Evolutionary conservation across 2,888 invertebrate genomes (phyloP).

Genomic region (Clivina fossor): DNA sequence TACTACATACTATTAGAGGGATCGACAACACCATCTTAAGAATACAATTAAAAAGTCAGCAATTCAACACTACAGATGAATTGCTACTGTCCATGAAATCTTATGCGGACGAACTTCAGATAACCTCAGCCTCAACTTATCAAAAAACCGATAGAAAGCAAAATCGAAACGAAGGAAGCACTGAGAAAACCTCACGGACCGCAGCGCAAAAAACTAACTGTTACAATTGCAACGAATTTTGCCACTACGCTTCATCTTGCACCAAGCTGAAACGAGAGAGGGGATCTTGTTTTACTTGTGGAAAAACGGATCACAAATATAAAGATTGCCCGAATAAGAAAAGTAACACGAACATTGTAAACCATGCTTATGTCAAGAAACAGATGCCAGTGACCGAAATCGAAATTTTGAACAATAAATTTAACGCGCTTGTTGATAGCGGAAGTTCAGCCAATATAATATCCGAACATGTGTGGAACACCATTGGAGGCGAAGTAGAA

Average conservation of each 20-base stretch:
- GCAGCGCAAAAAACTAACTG: not conserved
- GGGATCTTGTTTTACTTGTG: not conserved
- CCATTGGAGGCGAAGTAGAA: not conserved
- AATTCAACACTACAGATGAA: not conserved
- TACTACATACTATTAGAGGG: not conserved
- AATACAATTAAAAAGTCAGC: not conserved
- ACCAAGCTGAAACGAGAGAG: not conserved
- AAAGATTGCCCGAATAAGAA: not conserved
- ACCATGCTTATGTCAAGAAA: no score
- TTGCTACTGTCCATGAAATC: not conserved
- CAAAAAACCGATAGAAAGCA: no score
- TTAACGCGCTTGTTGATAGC: not conserved
- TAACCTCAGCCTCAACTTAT: no score
- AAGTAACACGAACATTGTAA: not conserved
- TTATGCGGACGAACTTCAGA: not conserved
- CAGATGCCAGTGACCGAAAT: not conserved
- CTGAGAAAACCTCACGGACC: not conserved
- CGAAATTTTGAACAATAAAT: not conserved
- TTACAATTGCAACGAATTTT: conserved; percentile 3
- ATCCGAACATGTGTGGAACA: not conserved
- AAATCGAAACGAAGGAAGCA: no score
- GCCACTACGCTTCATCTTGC: conserved; percentile 4
- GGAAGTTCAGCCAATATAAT: not conserved
- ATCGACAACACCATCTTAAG: not conserved
- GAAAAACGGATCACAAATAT: not conserved